These are phyloP conservation scores for Numenius arquata DNA, from an alignment of 2,113 vertebrate species.

Conservation along the genomic window DNA sequence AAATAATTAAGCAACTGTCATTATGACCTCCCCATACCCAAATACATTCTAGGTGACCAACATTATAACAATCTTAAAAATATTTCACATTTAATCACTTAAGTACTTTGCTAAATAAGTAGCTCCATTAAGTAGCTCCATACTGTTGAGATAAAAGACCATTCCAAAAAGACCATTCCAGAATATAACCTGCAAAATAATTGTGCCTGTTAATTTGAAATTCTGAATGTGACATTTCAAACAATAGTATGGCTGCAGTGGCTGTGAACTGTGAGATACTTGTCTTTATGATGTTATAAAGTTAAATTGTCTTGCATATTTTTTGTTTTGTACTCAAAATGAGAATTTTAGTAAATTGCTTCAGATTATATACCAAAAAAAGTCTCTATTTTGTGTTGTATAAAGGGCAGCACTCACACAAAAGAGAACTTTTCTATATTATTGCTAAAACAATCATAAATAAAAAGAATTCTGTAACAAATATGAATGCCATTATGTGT, in stretches of 20 bases:
- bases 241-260: background rate
- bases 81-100: background rate
- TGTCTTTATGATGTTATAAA: background rate
- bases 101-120: background rate
- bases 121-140: background rate
- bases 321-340: background rate
- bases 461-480: background rate
- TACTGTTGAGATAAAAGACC: background rate
- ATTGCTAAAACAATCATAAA: background rate
- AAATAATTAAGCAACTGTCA: background rate
- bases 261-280: background rate
- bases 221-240: background rate
- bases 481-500: background rate
- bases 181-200: background rate
- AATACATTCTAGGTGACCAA: background rate
- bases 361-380: background rate
- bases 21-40: background rate
- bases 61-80: background rate
- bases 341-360: background rate
- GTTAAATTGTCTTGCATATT: background rate
- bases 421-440: background rate
- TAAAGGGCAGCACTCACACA: background rate
- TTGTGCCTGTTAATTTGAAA: background rate
- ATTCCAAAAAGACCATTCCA: background rate
- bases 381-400: background rate